A percentile compares a stretch with the other conserved stretches of the same genome.
Evolutionary conservation across 2,888 invertebrate species (phyloP).

Genomic region (Himalopsyche kuldschensis): DNA sequence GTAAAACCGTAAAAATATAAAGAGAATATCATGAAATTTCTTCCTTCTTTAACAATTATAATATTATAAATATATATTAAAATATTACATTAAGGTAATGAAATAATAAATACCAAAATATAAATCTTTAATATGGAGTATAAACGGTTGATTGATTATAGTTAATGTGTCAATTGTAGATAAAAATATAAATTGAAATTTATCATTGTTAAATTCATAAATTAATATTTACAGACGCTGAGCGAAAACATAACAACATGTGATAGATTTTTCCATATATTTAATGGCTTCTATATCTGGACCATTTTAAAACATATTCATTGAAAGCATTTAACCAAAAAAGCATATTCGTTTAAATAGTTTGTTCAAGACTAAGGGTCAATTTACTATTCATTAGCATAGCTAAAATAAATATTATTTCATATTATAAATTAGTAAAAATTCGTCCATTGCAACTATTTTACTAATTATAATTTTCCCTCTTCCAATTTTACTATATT

Average conservation of each 20-base stretch:
- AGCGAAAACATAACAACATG: not conserved
- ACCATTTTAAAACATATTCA: not conserved
- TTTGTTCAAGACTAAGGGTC: not conserved
- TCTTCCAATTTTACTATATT: too few species aligned
- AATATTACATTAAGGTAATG: not conserved
- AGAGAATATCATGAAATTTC: not conserved
- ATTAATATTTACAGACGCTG: not conserved
- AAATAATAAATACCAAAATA: not conserved
- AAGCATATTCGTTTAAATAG: not conserved
- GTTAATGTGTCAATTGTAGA: constrained; percentile 18
- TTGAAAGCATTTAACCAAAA: not conserved
- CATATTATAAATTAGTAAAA: not conserved
- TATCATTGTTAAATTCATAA: not conserved
- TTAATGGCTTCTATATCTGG: not conserved
- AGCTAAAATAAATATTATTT: not conserved
- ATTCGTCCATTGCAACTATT: not conserved
- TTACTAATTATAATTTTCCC: too few species aligned
- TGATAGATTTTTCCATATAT: not conserved
- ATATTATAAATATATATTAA: not conserved
- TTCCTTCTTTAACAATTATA: not conserved
- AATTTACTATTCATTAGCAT: not conserved
- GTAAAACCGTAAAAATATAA: not conserved
- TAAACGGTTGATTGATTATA: not conserved
- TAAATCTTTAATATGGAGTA: not conserved
- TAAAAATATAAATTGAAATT: constrained; percentile 3